Evolutionary conservation across 2,888 invertebrate genomes (phyloP).

Genomic region (Drosophila neotestacea): DNA sequence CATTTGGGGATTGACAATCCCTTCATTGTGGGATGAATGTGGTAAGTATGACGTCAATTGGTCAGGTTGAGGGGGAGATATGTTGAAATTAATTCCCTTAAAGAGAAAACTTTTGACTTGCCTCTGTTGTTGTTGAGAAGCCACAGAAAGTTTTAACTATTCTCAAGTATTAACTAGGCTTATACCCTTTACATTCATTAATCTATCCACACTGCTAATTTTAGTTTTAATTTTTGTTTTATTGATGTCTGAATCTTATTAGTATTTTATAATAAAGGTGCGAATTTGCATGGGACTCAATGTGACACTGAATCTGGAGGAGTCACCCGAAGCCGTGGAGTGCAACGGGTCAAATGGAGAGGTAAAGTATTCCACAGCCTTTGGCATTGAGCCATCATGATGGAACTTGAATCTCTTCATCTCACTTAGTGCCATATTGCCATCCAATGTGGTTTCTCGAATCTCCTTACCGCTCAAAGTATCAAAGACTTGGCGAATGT

Average conservation of each 20-base stretch:
- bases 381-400: slow-evolving; percentile 60
- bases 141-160: slow-evolving; percentile 3
- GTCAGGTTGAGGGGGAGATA: not conserved
- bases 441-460: slow-evolving; percentile 90
- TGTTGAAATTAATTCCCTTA: not conserved
- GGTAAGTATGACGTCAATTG: not conserved
- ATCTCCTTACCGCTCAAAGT: slow-evolving; percentile 86
- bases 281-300: slow-evolving; percentile 84
- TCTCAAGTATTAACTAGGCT: not conserved
- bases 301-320: slow-evolving; percentile 72
- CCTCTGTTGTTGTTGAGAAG: slow-evolving; percentile 1
- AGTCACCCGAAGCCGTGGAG: slow-evolving; percentile 52
- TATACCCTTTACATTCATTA: not conserved
- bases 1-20: not conserved
- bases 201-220: too few relatives aligned
- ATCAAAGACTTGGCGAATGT: slow-evolving; percentile 86
- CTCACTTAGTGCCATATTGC: slow-evolving; percentile 88
- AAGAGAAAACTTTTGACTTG: slow-evolving; percentile 4
- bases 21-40: not conserved
- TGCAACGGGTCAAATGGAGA: slow-evolving; percentile 67
- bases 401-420: slow-evolving; percentile 82
- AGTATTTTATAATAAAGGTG: slow-evolving; percentile 76
- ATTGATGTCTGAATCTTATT: not conserved
- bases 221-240: slow-evolving; percentile 7
- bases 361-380: slow-evolving; percentile 61